These are phyloP conservation scores for Xenopus tropicalis DNA, from an alignment of 2,113 vertebrate species.

Conservation along the genomic window DNA sequence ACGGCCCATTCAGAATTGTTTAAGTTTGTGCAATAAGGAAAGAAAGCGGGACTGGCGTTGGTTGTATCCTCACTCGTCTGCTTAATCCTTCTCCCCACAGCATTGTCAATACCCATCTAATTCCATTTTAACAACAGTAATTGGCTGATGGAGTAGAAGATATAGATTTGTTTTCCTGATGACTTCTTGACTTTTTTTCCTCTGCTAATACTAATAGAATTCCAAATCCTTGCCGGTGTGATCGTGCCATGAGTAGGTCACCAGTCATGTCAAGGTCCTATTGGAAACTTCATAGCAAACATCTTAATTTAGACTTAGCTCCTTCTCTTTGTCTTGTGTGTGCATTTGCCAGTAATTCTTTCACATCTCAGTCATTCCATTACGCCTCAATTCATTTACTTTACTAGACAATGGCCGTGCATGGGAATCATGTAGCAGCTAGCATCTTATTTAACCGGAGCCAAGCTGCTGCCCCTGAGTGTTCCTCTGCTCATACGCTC, in stretches of 20 bases:
- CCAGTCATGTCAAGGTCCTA: slow-evolving; percentile 99
- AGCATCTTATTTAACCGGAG: slow-evolving; percentile 44
- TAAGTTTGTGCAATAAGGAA: slow-evolving; percentile 40
- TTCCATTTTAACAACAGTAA: slow-evolving; percentile 99
- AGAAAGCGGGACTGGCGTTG: slow-evolving; percentile 47
- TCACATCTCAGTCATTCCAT: slow-evolving; percentile 69
- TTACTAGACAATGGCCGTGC: slow-evolving; percentile 65
- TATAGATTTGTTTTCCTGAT: slow-evolving; percentile 99
- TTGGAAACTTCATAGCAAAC: slow-evolving; percentile 97
- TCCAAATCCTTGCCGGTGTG: slow-evolving; percentile 93
- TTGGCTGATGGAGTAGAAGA: slow-evolving; percentile 99
- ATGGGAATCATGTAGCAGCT: slow-evolving; percentile 65
- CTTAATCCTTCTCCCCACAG: slow-evolving; percentile 86
- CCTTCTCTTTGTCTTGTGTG: slow-evolving; percentile 66
- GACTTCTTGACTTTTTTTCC: slow-evolving; percentile 96
- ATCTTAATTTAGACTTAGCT: slow-evolving; percentile 98
- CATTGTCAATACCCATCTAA: slow-evolving; percentile 99
- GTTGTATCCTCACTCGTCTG: slow-evolving; percentile 68
- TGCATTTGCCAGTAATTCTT: slow-evolving; percentile 77
- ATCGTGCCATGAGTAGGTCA: slow-evolving; percentile 98
- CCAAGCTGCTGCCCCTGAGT: slow-evolving; percentile 42
- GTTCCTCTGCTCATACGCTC: slow-evolving; percentile 41
- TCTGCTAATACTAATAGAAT: slow-evolving; percentile 99
- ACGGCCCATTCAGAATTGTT: slow-evolving; percentile 43
- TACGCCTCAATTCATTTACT: slow-evolving; percentile 72